Evolutionary conservation across 64 coral and sea anemone genomes (phyloP).

Genomic region (Porites lutea): DNA sequence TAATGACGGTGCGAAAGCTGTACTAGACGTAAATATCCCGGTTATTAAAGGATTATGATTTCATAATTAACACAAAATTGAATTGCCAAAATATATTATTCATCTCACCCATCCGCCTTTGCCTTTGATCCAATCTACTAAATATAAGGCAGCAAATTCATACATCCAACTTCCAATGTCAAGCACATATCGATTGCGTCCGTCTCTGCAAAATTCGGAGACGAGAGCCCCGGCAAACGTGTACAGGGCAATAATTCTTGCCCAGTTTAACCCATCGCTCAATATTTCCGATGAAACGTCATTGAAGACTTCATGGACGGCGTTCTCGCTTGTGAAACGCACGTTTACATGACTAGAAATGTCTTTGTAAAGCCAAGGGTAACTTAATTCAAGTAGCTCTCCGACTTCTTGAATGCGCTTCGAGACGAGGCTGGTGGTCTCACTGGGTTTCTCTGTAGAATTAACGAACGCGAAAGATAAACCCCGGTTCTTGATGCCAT

Average conservation of each 20-base stretch:
- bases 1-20: neutral
- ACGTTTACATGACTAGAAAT: conserved; percentile 82
- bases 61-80: neutral
- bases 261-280: conserved; percentile 89
- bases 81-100: neutral
- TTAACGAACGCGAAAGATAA: conserved; percentile 20
- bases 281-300: conserved; percentile 87
- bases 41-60: neutral
- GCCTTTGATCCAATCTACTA: conserved; percentile 87
- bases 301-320: conserved; percentile 87
- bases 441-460: conserved; percentile 21
- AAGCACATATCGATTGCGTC: conserved; percentile 79
- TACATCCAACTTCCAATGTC: conserved; percentile 95
- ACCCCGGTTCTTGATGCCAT: conserved; percentile 63
- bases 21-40: neutral
- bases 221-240: conserved; percentile 81
- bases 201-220: conserved; percentile 83
- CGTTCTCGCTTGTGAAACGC: conserved; percentile 79
- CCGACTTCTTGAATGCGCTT: conserved; percentile 83
- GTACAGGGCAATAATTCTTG: conserved; percentile 77
- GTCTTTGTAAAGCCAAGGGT: conserved; percentile 79
- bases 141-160: conserved; percentile 80
- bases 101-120: conserved; percentile 85
- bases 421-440: conserved; percentile 54
- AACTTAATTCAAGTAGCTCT: conserved; percentile 75